A percentile compares a stretch with the other conserved stretches of the same genome.
phyloP scores from a whole-genome alignment of 1,140 invertebrate genomes.

The Thalassaphorura encarpata region DNA sequence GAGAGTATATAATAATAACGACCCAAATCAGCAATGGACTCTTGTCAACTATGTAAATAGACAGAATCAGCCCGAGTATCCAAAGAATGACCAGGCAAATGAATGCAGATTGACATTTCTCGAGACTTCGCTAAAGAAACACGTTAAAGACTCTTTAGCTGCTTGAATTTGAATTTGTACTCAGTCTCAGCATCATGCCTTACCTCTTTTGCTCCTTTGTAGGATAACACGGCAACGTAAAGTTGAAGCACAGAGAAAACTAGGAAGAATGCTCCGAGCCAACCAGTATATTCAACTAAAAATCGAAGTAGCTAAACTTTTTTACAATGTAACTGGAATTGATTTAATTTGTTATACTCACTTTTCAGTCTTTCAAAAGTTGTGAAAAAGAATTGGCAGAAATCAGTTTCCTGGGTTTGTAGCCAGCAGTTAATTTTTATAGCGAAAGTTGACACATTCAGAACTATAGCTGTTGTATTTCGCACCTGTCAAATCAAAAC shows the following conservation, averaged over 20 bases:
- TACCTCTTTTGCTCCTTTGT: slow-evolving; percentile 12
- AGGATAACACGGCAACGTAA: neutral
- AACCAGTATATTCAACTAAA: slow-evolving; percentile 3
- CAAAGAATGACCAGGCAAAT: slow-evolving; percentile 8
- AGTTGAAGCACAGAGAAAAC: slow-evolving; percentile 7
- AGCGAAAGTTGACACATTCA: too few species aligned
- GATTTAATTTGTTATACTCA: too few species aligned
- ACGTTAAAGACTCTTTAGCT: slow-evolving; percentile 1
- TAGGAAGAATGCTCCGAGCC: slow-evolving; percentile 12
- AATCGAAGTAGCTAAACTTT: neutral
- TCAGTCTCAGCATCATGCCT: neutral
- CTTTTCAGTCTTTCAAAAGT: too few species aligned
- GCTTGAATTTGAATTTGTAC: neutral
- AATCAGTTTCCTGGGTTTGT: too few species aligned
- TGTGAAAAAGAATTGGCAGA: too few species aligned
- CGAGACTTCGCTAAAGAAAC: slow-evolving; percentile 7
- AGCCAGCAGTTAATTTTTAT: too few species aligned
- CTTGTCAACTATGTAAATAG: neutral
- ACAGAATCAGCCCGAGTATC: slow-evolving; percentile 11
- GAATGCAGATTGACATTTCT: slow-evolving; percentile 15
- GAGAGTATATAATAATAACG: neutral
- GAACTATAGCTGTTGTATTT: too few species aligned
- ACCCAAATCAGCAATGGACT: neutral
- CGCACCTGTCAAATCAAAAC: too few species aligned
- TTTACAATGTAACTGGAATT: too few species aligned